A percentile compares a stretch with the other conserved stretches of the same genome.
These are phyloP conservation scores for Donacobius atricapilla DNA, from an alignment of 2,113 vertebrate species.

Conservation along the genomic window DNA sequence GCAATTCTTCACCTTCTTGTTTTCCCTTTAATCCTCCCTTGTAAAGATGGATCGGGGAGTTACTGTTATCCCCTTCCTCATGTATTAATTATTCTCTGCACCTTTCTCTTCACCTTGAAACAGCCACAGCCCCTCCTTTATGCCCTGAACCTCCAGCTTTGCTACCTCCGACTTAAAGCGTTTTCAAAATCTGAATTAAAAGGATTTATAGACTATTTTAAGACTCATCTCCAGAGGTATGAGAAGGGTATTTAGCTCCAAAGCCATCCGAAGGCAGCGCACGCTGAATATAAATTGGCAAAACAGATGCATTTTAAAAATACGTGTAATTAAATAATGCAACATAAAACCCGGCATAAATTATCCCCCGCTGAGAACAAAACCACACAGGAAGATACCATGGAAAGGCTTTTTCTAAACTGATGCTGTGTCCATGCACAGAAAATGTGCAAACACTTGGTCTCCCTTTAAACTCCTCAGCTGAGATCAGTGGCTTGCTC, in stretches of 20 bases:
- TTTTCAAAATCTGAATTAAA: neutral
- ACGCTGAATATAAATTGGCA: neutral
- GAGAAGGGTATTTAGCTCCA: neutral
- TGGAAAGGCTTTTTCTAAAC: neutral
- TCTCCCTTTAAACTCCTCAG: neutral
- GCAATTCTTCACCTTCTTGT: neutral
- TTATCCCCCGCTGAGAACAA: conserved; percentile 7
- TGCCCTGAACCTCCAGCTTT: neutral
- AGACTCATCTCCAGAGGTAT: neutral
- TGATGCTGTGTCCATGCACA: neutral
- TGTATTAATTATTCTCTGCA: neutral
- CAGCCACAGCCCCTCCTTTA: neutral
- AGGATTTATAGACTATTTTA: conserved; percentile 15
- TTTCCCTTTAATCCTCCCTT: neutral
- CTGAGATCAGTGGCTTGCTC: neutral
- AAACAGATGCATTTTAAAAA: conserved; percentile 40
- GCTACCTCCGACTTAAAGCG: neutral
- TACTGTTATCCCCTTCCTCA: neutral
- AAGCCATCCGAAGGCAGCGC: neutral
- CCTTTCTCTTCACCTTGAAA: neutral
- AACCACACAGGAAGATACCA: neutral
- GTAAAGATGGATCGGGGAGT: neutral
- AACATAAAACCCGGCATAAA: conserved; percentile 10
- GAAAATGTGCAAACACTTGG: neutral
- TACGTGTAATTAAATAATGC: conserved; percentile 3